Evolutionary conservation across 2,888 invertebrate genomes (phyloP).

Genomic region (Apamea monoglypha): DNA sequence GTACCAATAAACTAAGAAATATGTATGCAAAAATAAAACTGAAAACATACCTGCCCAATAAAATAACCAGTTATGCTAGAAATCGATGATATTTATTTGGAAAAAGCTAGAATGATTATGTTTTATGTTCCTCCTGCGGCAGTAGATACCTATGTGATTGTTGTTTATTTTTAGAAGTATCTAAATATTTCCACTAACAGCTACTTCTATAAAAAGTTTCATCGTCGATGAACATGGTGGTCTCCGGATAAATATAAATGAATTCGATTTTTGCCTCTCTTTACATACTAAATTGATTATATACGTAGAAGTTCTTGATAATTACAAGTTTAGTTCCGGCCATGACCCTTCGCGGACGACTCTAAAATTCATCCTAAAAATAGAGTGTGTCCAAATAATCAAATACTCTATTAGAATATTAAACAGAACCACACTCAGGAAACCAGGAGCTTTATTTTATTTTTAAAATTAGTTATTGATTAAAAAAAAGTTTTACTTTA

Average conservation of each 20-base stretch:
- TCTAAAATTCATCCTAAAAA: background rate
- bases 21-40: background rate
- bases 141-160: background rate
- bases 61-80: slow-evolving; percentile 15
- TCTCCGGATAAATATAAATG: background rate
- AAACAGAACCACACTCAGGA: background rate
- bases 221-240: background rate
- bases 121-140: background rate
- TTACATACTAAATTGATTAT: background rate
- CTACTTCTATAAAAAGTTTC: background rate
- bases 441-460: too few relatives aligned
- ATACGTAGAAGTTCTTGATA: background rate
- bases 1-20: background rate
- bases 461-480: too few relatives aligned
- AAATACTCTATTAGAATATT: background rate
- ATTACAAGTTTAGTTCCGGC: background rate
- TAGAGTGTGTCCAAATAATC: background rate
- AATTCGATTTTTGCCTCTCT: background rate
- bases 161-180: background rate
- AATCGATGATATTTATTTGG: background rate
- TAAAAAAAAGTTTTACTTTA: too few relatives aligned
- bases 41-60: background rate
- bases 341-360: background rate
- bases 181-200: background rate
- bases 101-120: background rate